Conservation (phyloP, 1,140 invertebrate species). For the Heliconius hermathena region DNA sequence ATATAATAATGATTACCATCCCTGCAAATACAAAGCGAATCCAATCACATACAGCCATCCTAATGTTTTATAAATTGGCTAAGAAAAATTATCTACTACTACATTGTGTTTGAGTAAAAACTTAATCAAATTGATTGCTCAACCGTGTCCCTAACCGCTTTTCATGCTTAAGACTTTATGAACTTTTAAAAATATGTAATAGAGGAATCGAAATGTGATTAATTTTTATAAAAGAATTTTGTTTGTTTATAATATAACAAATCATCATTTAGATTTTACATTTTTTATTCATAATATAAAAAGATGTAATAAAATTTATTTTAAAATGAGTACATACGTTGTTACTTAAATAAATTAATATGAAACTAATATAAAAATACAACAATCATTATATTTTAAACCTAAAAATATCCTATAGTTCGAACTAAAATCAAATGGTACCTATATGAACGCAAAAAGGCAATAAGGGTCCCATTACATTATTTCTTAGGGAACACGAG, state of each 20-base stretch:
- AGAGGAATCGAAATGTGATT: background rate
- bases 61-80: conserved; percentile 48
- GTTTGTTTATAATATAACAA: too few species aligned
- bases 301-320: too few species aligned
- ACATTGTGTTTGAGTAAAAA: conserved; percentile 42
- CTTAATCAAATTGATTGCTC: conserved; percentile 57
- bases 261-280: too few species aligned
- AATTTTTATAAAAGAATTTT: too few species aligned
- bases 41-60: conserved; percentile 34
- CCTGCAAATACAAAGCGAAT: conserved; percentile 6
- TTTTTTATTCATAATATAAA: too few species aligned
- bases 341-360: too few species aligned
- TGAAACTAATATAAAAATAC: too few species aligned
- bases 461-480: conserved; percentile 41
- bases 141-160: background rate
- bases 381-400: background rate
- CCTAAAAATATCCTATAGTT: background rate
- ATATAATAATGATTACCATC: background rate
- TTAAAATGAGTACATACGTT: too few species aligned
- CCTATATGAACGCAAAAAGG: conserved; percentile 21
- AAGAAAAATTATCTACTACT: conserved; percentile 35
- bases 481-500: conserved; percentile 39
- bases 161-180: background rate
- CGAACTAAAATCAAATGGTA: background rate
- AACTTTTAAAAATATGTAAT: background rate